Base-by-base conservation (phyloP, 2,888 invertebrate genomes). In the Bugula neritina region DNA sequence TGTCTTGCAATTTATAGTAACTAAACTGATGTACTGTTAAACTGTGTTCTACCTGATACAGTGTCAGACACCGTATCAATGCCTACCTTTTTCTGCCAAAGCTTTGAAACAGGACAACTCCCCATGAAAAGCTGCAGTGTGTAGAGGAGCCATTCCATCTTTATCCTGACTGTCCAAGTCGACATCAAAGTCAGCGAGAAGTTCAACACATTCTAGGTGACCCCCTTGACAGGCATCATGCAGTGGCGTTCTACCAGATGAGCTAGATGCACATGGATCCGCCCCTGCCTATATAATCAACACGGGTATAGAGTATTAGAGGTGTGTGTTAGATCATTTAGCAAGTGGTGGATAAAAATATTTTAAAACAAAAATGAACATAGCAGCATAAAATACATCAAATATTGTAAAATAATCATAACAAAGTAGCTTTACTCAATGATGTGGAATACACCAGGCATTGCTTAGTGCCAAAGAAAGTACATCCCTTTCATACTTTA, bases 221-320 rank as follows among this genome's bases (percentile, higher is more conserved):
- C 83, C 83, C 0, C 82, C 80, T 21, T 79, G 77, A 75, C 82
- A 82, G 0, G 81, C 81, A 69, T 83, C 83, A 74, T 83, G 83
- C 13, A 83, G 75, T 1, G 82, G 77, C 2, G 79, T 79, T 63
- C 82, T 77, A 1, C 82, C 81, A 54, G 77, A 76, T 27, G 76
- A 77, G 72, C 77, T 79, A 54, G 73, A 75, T 25, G 77, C 74
- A 21, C 75, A 72, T 1, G 81, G 80, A 73, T 81, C 78, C 10
- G 78, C 79, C n/a, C 81, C 81, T 54, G 77, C 76, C 81, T 82
- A 72, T 29, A 54, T 54, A 13, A 21, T n/a, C n/a, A n/a, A n/a
- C n/a, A n/a, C n/a, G n/a, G n/a, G n/a, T n/a, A n/a, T n/a, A n/a
- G n/a, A n/a, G n/a, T n/a, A n/a, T n/a, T n/a, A n/a, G n/a, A n/a